Base-by-base conservation (phyloP, 1,140 invertebrate species). In the Leptopilina boulardi region DNA sequence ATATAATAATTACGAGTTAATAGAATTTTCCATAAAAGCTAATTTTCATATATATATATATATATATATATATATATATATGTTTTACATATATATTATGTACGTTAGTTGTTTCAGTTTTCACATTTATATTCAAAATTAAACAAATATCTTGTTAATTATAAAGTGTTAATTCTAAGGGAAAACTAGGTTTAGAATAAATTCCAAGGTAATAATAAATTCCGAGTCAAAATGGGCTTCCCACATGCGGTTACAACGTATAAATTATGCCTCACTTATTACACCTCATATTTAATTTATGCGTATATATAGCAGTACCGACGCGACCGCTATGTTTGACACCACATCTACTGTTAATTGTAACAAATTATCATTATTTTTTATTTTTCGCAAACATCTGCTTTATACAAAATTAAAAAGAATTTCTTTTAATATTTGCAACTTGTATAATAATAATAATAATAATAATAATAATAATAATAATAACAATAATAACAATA, bases 221-320 rank as follows among this genome's bases (percentile, higher is more conserved):
- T 66, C 59, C n/a, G 13, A 66, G 23, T 26, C 13, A 66, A 30
- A 66, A 66, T 34, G 26, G 59, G 23, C 9, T 30, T 66, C 11
- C 26, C 26, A 26, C 23, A 30, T 66, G 13, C 26, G 59, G 59
- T 66, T 66, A n/a, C 13, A 30, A 15, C 59, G 59, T 23, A 30
- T 66, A 66, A 66, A 66, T 66, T 30, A 66, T 66, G 26, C 59
- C 59, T 59, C 26, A 66, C 59, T 66, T 66, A 66, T 66, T 66
- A 30, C 59, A 66, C 26, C 23, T 66, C 26, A 34, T 34, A 66
- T n/a, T 34, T 66, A 66, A 66, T 66, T 66, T 66, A 66, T 30
- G 23, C 34, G 5, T 38, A 38, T 30, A n/a, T n/a, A 66, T 5
- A 66, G 59, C 26, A 66, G 59, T 15, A 21, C 21, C 59, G 15